Conservation (phyloP, 2,888 invertebrate species). For the Pachymerium ferrugineum region DNA sequence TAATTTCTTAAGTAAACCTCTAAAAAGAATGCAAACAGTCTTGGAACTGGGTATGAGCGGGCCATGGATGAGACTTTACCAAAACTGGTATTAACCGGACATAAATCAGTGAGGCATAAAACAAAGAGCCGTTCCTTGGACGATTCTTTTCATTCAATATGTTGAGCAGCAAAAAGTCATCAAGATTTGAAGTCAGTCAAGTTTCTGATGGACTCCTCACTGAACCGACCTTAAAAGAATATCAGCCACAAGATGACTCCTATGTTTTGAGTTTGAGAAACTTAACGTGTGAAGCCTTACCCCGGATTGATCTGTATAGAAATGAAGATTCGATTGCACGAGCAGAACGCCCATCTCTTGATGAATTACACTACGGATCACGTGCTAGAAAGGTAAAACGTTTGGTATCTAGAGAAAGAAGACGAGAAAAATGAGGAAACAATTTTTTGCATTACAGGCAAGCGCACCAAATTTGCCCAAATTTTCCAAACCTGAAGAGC, state of each 20-base stretch:
- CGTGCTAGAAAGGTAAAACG: not conserved
- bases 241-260: slow-evolving; percentile 35
- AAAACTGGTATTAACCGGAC: not conserved
- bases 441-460: not conserved
- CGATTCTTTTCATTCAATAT: not conserved
- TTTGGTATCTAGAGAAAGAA: not conserved
- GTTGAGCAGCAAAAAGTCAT: not conserved
- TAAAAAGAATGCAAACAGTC: not conserved
- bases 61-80: not conserved
- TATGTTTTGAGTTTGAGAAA: slow-evolving; percentile 76
- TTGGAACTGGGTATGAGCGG: not conserved
- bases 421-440: not conserved
- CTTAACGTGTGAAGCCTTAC: slow-evolving; percentile 79
- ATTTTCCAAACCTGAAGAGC: not conserved
- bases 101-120: not conserved
- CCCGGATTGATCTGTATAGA: slow-evolving; percentile 80
- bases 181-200: not conserved
- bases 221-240: not conserved
- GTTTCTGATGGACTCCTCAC: not conserved
- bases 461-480: not conserved
- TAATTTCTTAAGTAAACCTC: not conserved
- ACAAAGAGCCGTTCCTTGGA: not conserved
- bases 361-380: slow-evolving; percentile 69
- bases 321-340: slow-evolving; percentile 83
- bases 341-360: slow-evolving; percentile 76